Evolutionary conservation across 2,888 invertebrate species (phyloP), one percentile per base, ranked within the genome.

Genomic region (Nebria salina): DNA sequence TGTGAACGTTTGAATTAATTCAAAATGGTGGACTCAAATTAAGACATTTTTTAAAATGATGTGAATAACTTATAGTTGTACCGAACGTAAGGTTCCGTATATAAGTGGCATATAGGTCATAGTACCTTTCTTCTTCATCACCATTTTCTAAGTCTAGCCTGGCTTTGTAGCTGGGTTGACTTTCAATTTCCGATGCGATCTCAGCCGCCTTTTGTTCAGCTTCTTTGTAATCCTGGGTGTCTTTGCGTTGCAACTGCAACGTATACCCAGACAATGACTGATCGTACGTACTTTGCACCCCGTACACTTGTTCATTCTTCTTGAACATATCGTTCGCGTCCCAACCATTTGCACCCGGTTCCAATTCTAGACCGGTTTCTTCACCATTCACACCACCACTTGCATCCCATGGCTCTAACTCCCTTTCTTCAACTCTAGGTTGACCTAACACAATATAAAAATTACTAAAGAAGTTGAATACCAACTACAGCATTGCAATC

Each of bases 251-350:
- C 86, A 98, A 90, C 83, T 93, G 95, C 85, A 97, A 93, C 83
- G 98, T 98, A 87, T 99, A 99, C 65, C 97, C 96, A n/a, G 94
- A 92, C 85, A 99, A 89, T 83, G 95, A 94, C 86, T 97, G 96
- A 87, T 97, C 97, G 88, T 96, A 99, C 2, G 97, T 97, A 84
- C 97, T 96, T 86, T 94, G 94, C 9, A 98, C 97, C 78, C 98
- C 97, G 89, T 98, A 98, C 84, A 95, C 93, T 87, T 93, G 93
- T 88, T 97, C 96, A 90, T 98, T 98, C 88, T 95, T 96, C 84
- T 94, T 92, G 90, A 99, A 99, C 98, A 99, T 99, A 85, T 98
- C 98, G 88, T 95, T 94, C 1, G 95, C 95, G 90, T 98, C 97
- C 98, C 99, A 99, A 82, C 98, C 98, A 91, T 97, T 97, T 89